Percentiles rank a stretch among this genome's conserved stretches.
phyloP scores from a whole-genome alignment of 1,140 invertebrate genomes.

The Venturia canescens region DNA sequence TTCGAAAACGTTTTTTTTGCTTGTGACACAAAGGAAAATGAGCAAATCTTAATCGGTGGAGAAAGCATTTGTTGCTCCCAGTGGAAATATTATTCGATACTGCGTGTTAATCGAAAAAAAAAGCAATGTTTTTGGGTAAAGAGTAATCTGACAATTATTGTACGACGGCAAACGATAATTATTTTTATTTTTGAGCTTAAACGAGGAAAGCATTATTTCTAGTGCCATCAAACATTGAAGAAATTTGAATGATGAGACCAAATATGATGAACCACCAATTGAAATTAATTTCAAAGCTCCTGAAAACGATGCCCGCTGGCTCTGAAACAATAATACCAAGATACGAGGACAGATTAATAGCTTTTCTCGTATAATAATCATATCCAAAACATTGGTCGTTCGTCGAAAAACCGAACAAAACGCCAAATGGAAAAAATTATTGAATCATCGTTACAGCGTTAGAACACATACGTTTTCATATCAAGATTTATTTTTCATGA shows the following conservation, averaged over 20 bases:
- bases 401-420: neutral
- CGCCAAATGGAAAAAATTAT: neutral
- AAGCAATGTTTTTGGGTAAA: neutral
- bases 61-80: neutral
- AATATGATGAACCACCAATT: too few species aligned
- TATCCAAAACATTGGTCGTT: neutral
- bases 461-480: slow-evolving; percentile 40
- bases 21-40: neutral
- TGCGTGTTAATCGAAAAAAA: neutral
- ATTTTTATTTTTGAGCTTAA: too few species aligned
- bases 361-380: neutral
- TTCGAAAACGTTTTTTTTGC: neutral
- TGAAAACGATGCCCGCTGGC: too few species aligned
- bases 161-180: too few species aligned
- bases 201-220: too few species aligned
- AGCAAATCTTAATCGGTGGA: neutral
- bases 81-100: neutral
- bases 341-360: neutral
- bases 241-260: neutral
- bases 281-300: too few species aligned
- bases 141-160: neutral
- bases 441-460: neutral
- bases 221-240: too few species aligned
- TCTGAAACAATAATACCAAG: neutral
- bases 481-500: slow-evolving; percentile 68